These are phyloP conservation scores for Ptychadena robeensis DNA, from an alignment of 2,797 vertebrate genomes.

Conservation along the genomic window DNA sequence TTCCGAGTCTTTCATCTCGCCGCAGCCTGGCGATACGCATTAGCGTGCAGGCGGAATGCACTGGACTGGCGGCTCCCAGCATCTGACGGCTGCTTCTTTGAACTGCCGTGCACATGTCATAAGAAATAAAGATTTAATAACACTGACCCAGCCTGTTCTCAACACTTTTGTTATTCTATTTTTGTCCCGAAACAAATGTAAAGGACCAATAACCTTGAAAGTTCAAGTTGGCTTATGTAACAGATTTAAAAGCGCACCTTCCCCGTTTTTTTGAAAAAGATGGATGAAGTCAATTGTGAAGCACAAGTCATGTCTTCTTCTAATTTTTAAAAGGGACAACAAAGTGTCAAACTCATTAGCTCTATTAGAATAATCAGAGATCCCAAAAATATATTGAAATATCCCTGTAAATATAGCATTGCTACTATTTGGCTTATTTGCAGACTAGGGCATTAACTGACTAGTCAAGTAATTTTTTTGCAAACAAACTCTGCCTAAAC, in stretches of 20 bases:
- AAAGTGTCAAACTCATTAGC: not conserved
- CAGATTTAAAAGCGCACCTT: not conserved
- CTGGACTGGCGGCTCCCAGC: slow-evolving; percentile 5
- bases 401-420: not conserved
- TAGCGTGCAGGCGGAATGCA: slow-evolving; percentile 22
- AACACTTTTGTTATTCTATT: not conserved
- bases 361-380: not conserved
- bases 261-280: not conserved
- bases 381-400: not conserved
- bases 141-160: not conserved
- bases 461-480: too few relatives aligned
- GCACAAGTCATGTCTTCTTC: not conserved
- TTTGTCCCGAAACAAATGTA: not conserved
- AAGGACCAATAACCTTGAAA: not conserved
- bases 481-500: too few relatives aligned
- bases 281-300: not conserved
- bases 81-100: slow-evolving; percentile 32
- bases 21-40: slow-evolving; percentile 4
- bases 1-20: slow-evolving; percentile 49
- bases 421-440: too few relatives aligned
- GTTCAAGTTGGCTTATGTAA: not conserved
- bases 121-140: slow-evolving; percentile 19
- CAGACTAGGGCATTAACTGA: too few relatives aligned
- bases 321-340: too few relatives aligned
- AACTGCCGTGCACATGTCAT: slow-evolving; percentile 6